phyloP scores from a whole-genome alignment of 64 coral and sea anemone genomes.

The Montipora foliosa region DNA sequence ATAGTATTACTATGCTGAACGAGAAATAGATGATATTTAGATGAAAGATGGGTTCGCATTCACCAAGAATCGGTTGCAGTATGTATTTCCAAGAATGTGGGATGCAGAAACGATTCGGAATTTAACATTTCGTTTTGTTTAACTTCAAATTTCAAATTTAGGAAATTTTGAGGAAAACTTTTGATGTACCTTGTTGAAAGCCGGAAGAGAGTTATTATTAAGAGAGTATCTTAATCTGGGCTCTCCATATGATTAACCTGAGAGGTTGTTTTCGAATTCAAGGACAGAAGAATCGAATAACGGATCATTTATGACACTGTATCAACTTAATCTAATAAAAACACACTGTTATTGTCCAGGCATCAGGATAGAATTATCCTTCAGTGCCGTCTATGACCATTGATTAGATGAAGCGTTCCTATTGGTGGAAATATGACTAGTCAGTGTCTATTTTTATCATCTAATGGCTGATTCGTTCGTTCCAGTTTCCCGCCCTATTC shows the following conservation, averaged over 20 bases:
- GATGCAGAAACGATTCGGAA: too few species aligned
- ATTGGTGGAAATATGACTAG: not conserved
- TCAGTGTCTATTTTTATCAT: not conserved
- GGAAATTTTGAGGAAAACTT: too few species aligned
- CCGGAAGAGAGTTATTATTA: too few species aligned
- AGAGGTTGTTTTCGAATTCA: conserved; percentile 28
- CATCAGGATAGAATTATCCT: not conserved
- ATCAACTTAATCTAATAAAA: not conserved
- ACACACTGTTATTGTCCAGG: conserved; percentile 6
- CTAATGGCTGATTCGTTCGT: conserved; percentile 13
- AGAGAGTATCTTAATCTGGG: too few species aligned
- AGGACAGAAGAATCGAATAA: not conserved
- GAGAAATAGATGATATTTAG: too few species aligned
- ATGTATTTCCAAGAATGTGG: too few species aligned
- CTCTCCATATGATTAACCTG: not conserved
- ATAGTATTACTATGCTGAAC: too few species aligned
- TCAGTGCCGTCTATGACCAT: not conserved
- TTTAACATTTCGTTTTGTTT: too few species aligned
- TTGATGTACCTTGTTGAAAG: too few species aligned
- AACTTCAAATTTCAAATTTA: too few species aligned
- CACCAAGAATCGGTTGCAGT: too few species aligned
- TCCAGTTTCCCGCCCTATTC: conserved; percentile 15
- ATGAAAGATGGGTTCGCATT: too few species aligned
- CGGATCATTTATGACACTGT: not conserved
- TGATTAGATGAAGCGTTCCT: not conserved